phyloP scores from a whole-genome alignment of 2,888 invertebrate species.

The Tetragnatha montana region DNA sequence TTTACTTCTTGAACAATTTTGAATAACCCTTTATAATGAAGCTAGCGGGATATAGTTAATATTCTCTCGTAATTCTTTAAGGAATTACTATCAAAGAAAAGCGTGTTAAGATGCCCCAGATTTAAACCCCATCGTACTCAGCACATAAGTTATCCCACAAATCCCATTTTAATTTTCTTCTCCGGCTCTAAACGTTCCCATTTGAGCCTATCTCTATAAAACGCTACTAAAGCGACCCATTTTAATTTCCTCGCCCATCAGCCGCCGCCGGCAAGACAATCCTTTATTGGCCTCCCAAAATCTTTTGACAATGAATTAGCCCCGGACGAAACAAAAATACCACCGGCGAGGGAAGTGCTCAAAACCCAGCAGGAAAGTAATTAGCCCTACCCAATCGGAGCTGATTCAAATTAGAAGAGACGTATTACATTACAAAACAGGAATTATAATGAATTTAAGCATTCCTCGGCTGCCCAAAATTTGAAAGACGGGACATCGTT shows the following conservation, averaged over 20 bases:
- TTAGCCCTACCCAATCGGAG: constrained; percentile 8
- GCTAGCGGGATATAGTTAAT: too few species aligned
- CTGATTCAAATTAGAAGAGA: constrained; percentile 11
- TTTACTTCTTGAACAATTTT: too few species aligned
- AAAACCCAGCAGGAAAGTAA: constrained; percentile 23
- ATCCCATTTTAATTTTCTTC: too few species aligned
- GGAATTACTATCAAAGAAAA: too few species aligned
- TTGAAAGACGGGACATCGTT: constrained; percentile 30
- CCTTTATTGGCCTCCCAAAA: background rate
- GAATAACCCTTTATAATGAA: too few species aligned
- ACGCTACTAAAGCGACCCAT: too few species aligned
- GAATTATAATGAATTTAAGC: constrained; percentile 42
- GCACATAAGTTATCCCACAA: too few species aligned
- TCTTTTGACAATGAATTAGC: background rate
- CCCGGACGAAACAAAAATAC: background rate
- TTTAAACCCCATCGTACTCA: too few species aligned
- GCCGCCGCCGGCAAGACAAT: background rate
- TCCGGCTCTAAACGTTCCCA: too few species aligned
- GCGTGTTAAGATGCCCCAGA: too few species aligned
- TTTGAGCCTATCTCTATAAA: too few species aligned
- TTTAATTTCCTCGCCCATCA: background rate
- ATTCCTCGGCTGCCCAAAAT: background rate
- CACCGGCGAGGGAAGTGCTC: background rate
- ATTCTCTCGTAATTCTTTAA: too few species aligned
- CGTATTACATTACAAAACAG: constrained; percentile 31